These are phyloP conservation scores for Drymodes brunneopygia DNA, from an alignment of 2,113 vertebrate genomes.

Conservation along the genomic window DNA sequence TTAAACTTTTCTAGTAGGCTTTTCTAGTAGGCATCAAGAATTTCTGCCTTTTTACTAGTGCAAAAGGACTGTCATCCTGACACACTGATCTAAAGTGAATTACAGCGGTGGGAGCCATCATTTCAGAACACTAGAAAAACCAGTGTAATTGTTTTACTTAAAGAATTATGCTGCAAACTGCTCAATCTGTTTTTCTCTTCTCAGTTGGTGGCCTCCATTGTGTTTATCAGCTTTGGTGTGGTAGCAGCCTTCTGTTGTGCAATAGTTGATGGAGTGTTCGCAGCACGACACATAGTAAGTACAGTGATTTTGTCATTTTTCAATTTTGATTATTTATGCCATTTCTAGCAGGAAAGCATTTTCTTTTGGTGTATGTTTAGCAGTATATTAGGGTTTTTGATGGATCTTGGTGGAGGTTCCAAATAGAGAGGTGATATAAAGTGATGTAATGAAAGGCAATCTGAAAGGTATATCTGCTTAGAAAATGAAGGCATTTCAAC, in stretches of 20 bases:
- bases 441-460: neutral
- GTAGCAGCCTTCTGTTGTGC: constrained; percentile 90
- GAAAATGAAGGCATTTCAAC: neutral
- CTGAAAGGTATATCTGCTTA: neutral
- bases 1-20: neutral
- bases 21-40: neutral
- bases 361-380: neutral
- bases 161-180: neutral
- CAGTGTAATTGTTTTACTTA: neutral
- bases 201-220: constrained; percentile 87
- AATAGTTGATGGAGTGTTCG: constrained; percentile 88
- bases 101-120: neutral
- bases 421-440: neutral
- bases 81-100: neutral
- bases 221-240: constrained; percentile 92
- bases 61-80: neutral
- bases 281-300: constrained; percentile 90
- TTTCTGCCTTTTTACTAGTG: neutral
- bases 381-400: neutral
- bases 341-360: neutral
- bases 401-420: neutral
- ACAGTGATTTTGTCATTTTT: neutral
- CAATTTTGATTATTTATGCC: neutral
- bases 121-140: neutral
- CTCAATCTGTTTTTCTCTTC: constrained; percentile 14